A percentile compares a stretch with the other conserved stretches of the same genome.
Evolutionary conservation across 2,113 vertebrate genomes (phyloP).

Genomic region (Aptenodytes forsteri): DNA sequence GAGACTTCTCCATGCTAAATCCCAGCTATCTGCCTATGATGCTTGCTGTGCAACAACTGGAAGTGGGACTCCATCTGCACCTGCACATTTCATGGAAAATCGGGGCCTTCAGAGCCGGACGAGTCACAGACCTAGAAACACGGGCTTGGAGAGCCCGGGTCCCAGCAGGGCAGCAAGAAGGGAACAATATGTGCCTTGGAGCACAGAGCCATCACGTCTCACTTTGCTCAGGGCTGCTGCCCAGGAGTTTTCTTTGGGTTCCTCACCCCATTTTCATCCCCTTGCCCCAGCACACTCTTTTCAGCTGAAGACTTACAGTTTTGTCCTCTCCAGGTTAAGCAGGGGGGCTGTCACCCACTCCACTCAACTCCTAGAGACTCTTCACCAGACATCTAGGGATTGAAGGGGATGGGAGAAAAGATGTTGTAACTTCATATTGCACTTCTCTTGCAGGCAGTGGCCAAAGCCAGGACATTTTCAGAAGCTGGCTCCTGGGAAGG

Average conservation of each 20-base stretch:
- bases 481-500: not conserved
- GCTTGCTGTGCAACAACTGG: not conserved
- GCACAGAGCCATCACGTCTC: not conserved
- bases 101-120: accelerated
- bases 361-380: not conserved
- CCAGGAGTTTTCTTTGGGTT: not conserved
- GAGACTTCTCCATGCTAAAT: not conserved
- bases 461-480: not conserved
- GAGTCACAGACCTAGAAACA: not conserved
- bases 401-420: not conserved
- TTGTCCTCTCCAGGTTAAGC: not conserved
- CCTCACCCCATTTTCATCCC: not conserved
- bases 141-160: not conserved
- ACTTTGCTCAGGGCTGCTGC: not conserved
- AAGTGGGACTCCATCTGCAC: not conserved
- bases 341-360: accelerated
- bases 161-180: not conserved
- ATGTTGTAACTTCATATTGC: not conserved
- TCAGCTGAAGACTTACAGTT: not conserved
- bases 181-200: not conserved
- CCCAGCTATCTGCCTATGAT: not conserved
- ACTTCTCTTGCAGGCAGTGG: not conserved
- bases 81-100: not conserved
- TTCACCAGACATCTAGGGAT: not conserved
- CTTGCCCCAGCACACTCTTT: not conserved